These are phyloP conservation scores for Agrochola litura DNA, from an alignment of 2,888 invertebrate genomes.

Conservation along the genomic window DNA sequence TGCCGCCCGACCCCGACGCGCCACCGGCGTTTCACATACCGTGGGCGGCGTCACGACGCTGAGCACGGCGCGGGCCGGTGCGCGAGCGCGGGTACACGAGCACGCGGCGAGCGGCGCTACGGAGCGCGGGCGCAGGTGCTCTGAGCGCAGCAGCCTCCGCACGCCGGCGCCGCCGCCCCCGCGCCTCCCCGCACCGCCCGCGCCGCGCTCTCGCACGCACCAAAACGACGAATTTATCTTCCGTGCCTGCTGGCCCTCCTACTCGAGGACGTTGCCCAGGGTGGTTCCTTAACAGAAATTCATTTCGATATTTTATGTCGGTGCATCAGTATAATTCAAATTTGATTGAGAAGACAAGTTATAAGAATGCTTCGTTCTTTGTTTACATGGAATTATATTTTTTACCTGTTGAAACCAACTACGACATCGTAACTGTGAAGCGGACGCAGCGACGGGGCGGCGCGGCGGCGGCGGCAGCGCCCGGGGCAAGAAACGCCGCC, in stretches of 20 bases:
- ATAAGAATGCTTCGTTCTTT: slow-evolving; percentile 27
- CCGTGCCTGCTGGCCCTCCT: slow-evolving; percentile 88
- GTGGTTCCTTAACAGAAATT: slow-evolving; percentile 65
- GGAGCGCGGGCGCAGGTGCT: slow-evolving; percentile 93
- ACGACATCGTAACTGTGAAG: slow-evolving; percentile 43
- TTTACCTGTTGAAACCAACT: slow-evolving; percentile 34
- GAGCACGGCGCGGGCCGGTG: slow-evolving; percentile 80
- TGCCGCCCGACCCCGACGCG: slow-evolving; percentile 89
- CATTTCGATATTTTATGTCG: slow-evolving; percentile 18
- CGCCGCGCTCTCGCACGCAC: slow-evolving; percentile 85
- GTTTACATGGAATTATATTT: slow-evolving; percentile 39
- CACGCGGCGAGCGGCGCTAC: slow-evolving; percentile 90
- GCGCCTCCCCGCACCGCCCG: slow-evolving; percentile 86
- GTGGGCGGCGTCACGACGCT: slow-evolving; percentile 89
- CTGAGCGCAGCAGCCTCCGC: slow-evolving; percentile 92
- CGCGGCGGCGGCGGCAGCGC: slow-evolving; percentile 58
- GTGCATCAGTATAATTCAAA: slow-evolving; percentile 5
- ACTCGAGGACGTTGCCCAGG: slow-evolving; percentile 85
- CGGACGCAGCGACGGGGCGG: slow-evolving; percentile 41
- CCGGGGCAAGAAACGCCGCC: slow-evolving; percentile 70
- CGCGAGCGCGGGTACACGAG: slow-evolving; percentile 87
- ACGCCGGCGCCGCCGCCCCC: slow-evolving; percentile 91
- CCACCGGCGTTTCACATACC: slow-evolving; percentile 85
- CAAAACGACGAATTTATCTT: slow-evolving; percentile 90
- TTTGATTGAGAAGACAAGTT: slow-evolving; percentile 9